These are phyloP conservation scores for Strigamia transsilvanica DNA, from an alignment of 2,888 invertebrate species.

Conservation along the genomic window DNA sequence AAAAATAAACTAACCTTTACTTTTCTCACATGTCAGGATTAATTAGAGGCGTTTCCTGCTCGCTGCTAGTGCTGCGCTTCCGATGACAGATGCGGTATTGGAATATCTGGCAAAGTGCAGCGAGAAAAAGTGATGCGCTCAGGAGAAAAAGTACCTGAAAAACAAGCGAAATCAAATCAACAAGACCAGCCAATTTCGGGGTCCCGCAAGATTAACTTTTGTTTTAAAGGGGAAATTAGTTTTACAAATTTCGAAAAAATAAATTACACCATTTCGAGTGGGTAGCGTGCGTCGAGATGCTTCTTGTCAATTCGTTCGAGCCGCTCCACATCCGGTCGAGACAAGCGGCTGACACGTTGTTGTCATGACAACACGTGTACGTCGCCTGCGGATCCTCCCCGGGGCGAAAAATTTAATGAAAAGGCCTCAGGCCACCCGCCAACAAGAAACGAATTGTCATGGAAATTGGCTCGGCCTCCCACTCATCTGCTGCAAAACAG, in stretches of 20 bases:
- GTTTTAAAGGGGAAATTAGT: too few relatives aligned
- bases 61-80: not conserved
- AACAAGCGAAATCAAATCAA: not conserved
- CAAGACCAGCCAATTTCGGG: not conserved
- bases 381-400: not conserved
- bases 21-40: not conserved
- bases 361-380: not conserved
- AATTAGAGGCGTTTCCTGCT: not conserved
- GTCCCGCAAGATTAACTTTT: too few relatives aligned
- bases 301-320: not conserved
- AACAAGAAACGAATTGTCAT: not conserved
- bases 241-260: not conserved
- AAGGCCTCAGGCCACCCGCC: slow-evolving; percentile 8
- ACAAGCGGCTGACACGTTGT: not conserved
- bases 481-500: not conserved
- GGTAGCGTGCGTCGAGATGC: not conserved
- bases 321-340: not conserved
- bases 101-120: not conserved
- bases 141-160: not conserved
- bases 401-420: not conserved
- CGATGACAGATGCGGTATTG: not conserved
- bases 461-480: not conserved
- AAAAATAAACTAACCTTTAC: not conserved
- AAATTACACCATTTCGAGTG: not conserved
- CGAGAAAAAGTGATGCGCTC: not conserved